These are phyloP conservation scores for Etheostoma perlongum DNA, from an alignment of 2,797 vertebrate species.

Conservation along the genomic window DNA sequence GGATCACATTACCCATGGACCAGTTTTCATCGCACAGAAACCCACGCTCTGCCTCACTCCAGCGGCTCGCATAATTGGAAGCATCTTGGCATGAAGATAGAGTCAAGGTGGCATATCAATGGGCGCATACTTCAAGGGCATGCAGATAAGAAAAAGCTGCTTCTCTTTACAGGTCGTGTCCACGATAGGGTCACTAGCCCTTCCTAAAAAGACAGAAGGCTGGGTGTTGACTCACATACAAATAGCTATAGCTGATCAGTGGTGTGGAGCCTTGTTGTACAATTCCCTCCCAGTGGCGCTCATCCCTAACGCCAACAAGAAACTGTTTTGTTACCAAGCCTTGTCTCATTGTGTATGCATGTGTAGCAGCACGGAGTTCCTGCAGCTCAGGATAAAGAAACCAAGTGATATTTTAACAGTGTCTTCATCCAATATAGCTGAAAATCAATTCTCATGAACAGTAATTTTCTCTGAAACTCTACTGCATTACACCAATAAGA, in stretches of 20 bases:
- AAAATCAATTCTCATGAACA: constrained; percentile 21
- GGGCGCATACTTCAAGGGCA: constrained; percentile 85
- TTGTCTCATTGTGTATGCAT: constrained; percentile 62
- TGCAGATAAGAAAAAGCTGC: constrained; percentile 80
- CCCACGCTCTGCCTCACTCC: constrained; percentile 85
- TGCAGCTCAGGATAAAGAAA: constrained; percentile 40
- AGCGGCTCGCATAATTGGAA: constrained; percentile 88
- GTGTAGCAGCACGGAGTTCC: constrained; percentile 28
- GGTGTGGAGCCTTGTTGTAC: constrained; percentile 55
- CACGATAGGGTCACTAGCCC: constrained; percentile 77
- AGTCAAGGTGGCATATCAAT: constrained; percentile 87
- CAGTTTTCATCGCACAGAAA: constrained; percentile 79
- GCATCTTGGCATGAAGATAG: constrained; percentile 87
- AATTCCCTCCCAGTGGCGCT: constrained; percentile 51
- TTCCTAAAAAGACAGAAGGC: constrained; percentile 62
- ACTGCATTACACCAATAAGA: background rate
- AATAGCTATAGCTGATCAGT: constrained; percentile 65
- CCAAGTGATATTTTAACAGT: constrained; percentile 27
- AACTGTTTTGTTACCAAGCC: constrained; percentile 49
- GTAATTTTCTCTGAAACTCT: constrained; percentile 5
- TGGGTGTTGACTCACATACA: constrained; percentile 70
- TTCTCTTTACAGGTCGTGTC: constrained; percentile 77
- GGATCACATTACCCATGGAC: constrained; percentile 81
- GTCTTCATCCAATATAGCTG: constrained; percentile 21
- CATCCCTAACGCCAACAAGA: constrained; percentile 60